These are phyloP conservation scores for Muscicapa striata DNA, from an alignment of 2,797 vertebrate species.

Conservation along the genomic window DNA sequence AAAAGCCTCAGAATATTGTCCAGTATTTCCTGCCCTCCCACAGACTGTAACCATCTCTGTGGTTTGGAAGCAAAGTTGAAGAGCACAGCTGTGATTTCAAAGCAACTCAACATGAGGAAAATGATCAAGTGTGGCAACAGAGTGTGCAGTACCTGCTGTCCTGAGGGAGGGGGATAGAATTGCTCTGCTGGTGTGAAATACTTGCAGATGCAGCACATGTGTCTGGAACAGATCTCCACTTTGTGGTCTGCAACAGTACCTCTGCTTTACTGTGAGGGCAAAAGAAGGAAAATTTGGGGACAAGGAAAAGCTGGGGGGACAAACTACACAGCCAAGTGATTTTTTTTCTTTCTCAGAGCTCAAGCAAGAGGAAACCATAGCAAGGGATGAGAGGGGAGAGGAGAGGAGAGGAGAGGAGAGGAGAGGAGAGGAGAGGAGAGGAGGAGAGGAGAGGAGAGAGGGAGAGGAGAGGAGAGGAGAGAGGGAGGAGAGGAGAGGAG, in stretches of 20 bases:
- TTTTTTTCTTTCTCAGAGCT: not conserved
- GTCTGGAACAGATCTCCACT: not conserved
- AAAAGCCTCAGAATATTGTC: not conserved
- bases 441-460: too few species aligned
- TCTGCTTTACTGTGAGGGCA: not conserved
- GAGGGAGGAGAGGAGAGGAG: too few species aligned
- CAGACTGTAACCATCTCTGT: not conserved
- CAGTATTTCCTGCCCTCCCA: not conserved
- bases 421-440: not conserved
- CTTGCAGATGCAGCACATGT: not conserved
- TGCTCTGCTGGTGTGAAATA: accelerated
- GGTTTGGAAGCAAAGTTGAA: not conserved
- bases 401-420: too few species aligned
- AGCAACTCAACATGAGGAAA: not conserved
- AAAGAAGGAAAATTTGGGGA: not conserved
- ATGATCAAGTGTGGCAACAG: not conserved
- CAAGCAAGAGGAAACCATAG: not conserved
- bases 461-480: too few species aligned
- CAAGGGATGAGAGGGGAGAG: not conserved
- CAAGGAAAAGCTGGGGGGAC: not conserved
- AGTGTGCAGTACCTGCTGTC: not conserved
- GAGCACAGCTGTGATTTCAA: not conserved
- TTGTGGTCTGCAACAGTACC: not conserved
- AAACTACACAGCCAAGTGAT: not conserved
- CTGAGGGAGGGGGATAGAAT: not conserved